Percentiles rank a stretch among this genome's conserved stretches.
Evolutionary conservation across 2,888 invertebrate species (phyloP).

Genomic region (Euzophera pinguis): DNA sequence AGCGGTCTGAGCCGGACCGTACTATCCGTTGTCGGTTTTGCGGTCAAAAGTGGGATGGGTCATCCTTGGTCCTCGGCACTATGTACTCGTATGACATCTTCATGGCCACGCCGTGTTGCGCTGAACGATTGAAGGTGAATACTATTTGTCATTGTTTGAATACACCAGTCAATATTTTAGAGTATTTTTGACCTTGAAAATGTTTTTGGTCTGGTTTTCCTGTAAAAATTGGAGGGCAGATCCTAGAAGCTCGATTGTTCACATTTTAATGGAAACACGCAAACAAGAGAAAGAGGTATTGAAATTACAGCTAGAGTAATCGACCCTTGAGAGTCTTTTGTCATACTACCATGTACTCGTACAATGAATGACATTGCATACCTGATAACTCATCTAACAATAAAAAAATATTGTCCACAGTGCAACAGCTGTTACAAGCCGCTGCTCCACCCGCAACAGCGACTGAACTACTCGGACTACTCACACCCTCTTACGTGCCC

Average conservation of each 20-base stretch:
- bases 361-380: no score
- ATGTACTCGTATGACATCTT: constrained; percentile 99
- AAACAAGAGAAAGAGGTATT: no score
- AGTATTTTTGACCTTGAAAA: no score
- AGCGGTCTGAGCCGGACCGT: constrained; percentile 88
- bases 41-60: constrained; percentile 93
- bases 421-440: constrained; percentile 96
- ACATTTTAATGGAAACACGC: no score
- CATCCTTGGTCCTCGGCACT: constrained; percentile 95
- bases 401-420: constrained; percentile 68
- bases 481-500: constrained; percentile 95
- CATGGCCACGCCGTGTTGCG: constrained; percentile 97
- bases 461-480: constrained; percentile 96
- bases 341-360: no score
- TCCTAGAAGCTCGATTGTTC: no score
- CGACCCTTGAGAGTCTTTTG: no score
- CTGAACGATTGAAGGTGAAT: constrained; percentile 91
- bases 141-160: no score
- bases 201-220: no score
- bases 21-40: constrained; percentile 92
- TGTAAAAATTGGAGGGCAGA: no score
- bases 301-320: no score
- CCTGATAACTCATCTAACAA: background rate
- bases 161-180: background rate
- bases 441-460: constrained; percentile 91